Percentiles rank a stretch among this genome's conserved stretches.
Conservation (phyloP, 2,888 invertebrate species). For the Sminthurinus aureus region DNA sequence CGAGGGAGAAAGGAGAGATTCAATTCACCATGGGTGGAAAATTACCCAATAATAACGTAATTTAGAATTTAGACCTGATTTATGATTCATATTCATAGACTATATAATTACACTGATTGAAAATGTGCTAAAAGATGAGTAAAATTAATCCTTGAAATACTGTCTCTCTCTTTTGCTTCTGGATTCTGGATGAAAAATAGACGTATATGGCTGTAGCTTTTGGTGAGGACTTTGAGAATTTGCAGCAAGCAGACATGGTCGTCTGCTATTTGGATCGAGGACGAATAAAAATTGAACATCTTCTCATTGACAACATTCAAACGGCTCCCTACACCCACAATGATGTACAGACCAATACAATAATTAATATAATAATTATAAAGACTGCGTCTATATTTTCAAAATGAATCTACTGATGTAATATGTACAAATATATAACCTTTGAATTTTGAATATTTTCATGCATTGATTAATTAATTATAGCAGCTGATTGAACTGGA, state of each 20-base stretch:
- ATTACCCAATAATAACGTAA: constrained; percentile 45
- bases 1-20: constrained; percentile 51
- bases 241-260: constrained; percentile 55
- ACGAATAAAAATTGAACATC: constrained; percentile 50
- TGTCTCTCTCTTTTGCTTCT: too few relatives aligned
- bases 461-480: neutral
- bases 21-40: constrained; percentile 58
- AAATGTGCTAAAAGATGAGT: too few relatives aligned
- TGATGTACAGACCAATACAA: constrained; percentile 44
- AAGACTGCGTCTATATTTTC: too few relatives aligned
- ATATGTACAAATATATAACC: too few relatives aligned
- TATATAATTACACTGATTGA: neutral
- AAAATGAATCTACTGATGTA: too few relatives aligned
- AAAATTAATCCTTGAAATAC: too few relatives aligned
- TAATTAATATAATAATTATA: too few relatives aligned
- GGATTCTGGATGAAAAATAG: constrained; percentile 16
- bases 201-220: constrained; percentile 57
- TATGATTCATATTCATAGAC: neutral
- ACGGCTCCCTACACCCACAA: constrained; percentile 48
- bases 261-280: constrained; percentile 56
- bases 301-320: constrained; percentile 51
- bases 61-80: neutral
- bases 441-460: neutral
- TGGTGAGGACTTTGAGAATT: constrained; percentile 54
- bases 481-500: constrained; percentile 48